Evolutionary conservation across 2,113 vertebrate genomes (phyloP), one percentile per base, ranked within the genome.

Genomic region (Lepidothrix coronata): DNA sequence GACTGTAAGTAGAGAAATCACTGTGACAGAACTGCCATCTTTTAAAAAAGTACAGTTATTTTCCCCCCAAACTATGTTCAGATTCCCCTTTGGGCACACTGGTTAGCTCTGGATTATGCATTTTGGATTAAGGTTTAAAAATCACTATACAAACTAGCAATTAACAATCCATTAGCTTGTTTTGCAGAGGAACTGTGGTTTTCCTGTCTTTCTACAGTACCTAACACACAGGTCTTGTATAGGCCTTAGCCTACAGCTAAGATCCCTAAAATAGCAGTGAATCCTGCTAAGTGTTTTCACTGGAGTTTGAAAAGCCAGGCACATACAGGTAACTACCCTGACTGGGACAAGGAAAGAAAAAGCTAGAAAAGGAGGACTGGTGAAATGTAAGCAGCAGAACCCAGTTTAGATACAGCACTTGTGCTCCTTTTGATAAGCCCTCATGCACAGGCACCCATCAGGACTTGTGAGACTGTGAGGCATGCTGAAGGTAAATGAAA

Each of bases 71-170:
- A 43, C 22, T 51, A 30, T 8, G 24, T 9, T 79, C 30, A 46
- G 48, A 58, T 55, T 39, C 12, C 33, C 6, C 25, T 16, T 1
- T 8, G 6, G 15, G 11, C 23, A 51, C 14, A 37, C 0, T 14
- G 14, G 12, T 62, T 79, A 67, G 37, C 35, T 80, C 44, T 73
- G 52, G 11, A 68, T 93, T 63, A 46, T 4, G 3, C 35, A 65
- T 65, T 55, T 76, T 13, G 6, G 16, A 76, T 43, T 73, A 84
- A 54, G 5, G 14, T 80, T 84, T 65, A 52, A 91, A 84, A 70
- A 74, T 44, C 49, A 57, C 31, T 43, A 61, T 6, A 65, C 8
- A 37, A 77, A 49, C 17, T 14, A 31, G 6, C 35, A 27, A 63
- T 81, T 61, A 88, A 58, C 2, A 35, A n/a, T 5, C 11, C 25